These are phyloP conservation scores for Hybognathus amarus DNA, from an alignment of 2,797 vertebrate genomes.

Conservation along the genomic window DNA sequence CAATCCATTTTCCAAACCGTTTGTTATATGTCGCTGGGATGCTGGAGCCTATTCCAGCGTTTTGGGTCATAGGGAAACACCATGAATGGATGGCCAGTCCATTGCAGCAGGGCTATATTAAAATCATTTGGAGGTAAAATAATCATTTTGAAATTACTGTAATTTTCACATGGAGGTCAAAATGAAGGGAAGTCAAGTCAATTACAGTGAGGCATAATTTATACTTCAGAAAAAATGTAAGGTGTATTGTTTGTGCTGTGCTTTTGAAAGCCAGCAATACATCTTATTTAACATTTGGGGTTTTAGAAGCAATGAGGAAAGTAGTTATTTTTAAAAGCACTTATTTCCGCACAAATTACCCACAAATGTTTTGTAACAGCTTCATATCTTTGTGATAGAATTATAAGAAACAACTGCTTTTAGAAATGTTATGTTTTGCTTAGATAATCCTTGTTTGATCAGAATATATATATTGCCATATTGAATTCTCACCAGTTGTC, in stretches of 20 bases:
- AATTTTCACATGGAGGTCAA: background rate
- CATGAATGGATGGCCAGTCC: background rate
- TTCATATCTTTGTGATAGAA: background rate
- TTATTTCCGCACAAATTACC: background rate
- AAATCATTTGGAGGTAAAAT: background rate
- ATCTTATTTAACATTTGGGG: background rate
- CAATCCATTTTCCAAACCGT: background rate
- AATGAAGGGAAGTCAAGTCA: background rate
- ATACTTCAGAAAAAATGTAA: background rate
- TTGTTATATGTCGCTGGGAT: background rate
- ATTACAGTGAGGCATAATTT: background rate
- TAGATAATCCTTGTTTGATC: background rate
- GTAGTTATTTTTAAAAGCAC: background rate
- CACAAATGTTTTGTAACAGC: background rate
- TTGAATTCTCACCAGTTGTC: constrained; percentile 5
- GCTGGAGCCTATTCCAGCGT: background rate
- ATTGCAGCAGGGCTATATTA: background rate
- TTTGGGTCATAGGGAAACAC: background rate
- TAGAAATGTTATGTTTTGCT: background rate
- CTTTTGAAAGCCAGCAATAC: background rate
- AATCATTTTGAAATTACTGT: background rate
- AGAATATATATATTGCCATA: background rate
- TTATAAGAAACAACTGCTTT: background rate
- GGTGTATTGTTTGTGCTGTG: background rate
- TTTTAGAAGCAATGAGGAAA: background rate